Evolutionary conservation across 2,113 vertebrate species (phyloP), one percentile per base, ranked within the genome.

Genomic region (Anas platyrhynchos): DNA sequence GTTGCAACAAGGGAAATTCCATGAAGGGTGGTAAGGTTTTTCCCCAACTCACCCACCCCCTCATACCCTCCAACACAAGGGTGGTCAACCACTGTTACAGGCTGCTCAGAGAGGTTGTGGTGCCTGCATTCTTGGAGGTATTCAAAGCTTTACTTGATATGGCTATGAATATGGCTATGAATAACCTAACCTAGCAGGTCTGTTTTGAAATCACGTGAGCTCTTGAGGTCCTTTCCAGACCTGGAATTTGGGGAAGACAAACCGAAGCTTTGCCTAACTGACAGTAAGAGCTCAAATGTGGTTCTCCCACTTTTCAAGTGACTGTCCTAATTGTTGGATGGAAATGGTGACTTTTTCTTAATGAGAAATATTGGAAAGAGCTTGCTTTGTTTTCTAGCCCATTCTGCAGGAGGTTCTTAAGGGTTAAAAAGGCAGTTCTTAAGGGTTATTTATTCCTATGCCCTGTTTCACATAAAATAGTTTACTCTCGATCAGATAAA

Each of bases 51-150:
- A 48, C 44, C 44, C 17, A 22, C 20, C 46, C 46, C 46, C 46
- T 21, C 20, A 21, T 48, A 48, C 3, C 46, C 20, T 22, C 29
- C 5, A 38, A 14, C 9, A 7, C 0, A 0, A 44, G 4, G 1
- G 3, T 66, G 16, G 10, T 72, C 8, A 38, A 73, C 52, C n/a
- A 43, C 12, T 17, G 7, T 10, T 50, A 50, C 11, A 69, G 11
- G 25, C 34, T 65, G 9, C 26, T 6, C 29, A 58, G 81, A 29
- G 26, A 82, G 4, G 16, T 32, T 74, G 62, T 66, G 14, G 5
- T 65, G 15, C 68, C 25, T 83, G 23, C 11, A 1, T 66, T 77
- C 18, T 86, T 61, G n/a, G 16, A 91, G 25, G 11, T 16, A 8
- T 56, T 76, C 32, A 52, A 21, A 48, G 23, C 13, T 58, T 48